Evolutionary conservation across 2,888 invertebrate genomes (phyloP).

Genomic region (Catonia carolina): DNA sequence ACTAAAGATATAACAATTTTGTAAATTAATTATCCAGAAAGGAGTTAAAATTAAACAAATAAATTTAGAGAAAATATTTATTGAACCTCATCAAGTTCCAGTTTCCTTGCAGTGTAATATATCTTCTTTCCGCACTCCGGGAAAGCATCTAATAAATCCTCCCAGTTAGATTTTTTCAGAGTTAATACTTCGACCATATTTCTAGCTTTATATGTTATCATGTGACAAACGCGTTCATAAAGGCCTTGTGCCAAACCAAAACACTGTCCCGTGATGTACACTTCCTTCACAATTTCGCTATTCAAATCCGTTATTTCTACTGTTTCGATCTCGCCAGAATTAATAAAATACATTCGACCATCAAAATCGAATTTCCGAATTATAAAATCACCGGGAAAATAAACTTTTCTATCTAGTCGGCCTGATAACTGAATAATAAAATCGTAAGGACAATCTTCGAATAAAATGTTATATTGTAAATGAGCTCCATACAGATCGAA

Average conservation of each 20-base stretch:
- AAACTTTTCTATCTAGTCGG: background rate
- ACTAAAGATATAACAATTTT: too few relatives aligned
- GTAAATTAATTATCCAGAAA: too few relatives aligned
- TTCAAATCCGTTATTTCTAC: background rate
- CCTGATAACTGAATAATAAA: background rate
- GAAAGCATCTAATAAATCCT: background rate
- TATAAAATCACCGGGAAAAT: conserved; percentile 1
- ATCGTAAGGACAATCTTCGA: background rate
- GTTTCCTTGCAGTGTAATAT: background rate
- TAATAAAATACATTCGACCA: background rate
- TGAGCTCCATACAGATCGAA: conserved; percentile 1
- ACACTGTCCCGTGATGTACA: background rate
- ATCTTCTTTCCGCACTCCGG: background rate
- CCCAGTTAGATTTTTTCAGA: conserved; percentile 1
- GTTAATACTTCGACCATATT: background rate
- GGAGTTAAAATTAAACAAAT: too few relatives aligned
- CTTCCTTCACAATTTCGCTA: background rate
- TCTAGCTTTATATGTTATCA: background rate
- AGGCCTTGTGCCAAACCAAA: conserved; percentile 1
- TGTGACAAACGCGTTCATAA: background rate
- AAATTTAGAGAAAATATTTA: too few relatives aligned
- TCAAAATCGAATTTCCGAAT: background rate
- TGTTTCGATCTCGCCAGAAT: background rate
- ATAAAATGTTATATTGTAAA: background rate
- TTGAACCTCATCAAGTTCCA: too few relatives aligned